Evolutionary conservation across 2,888 invertebrate species (phyloP), one percentile per base, ranked within the genome.

Genomic region (Pyrochroa serraticornis): DNA sequence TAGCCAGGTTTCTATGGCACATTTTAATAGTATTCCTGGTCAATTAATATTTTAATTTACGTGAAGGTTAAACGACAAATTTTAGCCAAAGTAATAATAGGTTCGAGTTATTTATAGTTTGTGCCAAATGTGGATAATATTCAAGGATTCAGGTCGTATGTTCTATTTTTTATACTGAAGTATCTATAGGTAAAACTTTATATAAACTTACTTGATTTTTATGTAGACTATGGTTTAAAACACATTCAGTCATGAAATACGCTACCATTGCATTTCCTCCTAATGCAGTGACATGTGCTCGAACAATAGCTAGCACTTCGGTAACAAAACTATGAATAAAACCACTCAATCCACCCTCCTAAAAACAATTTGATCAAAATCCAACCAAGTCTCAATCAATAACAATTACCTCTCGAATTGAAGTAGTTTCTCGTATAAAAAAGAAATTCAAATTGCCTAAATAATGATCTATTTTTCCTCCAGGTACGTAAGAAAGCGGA

Each of bases 261-360:
- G 95, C 92, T 0, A 96, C 92, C 83, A 98, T 89, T 0, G 96
- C 95, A 79, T 97, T 97, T 2, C 97, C 97, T 22, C 97, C 96
- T 32, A 97, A 80, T 0, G 96, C 93, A 0, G 91, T 88, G 30
- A 97, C 93, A 80, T 97, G 95, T 2, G 97, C 94, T 48, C 97
- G 85, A 1, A 93, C 93, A 63, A 97, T 94, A 0, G 95, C 95
- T 70, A 97, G 78, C 9, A 97, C 92, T 84, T 97, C 97, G 45
- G 92, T 91, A 6, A 97, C 87, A 77, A 97, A 96, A 53, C 92
- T 92, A 77, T 97, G 96, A 58, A 96, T 89, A 80, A 97, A 97
- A 1, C 95, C 95, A 78, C 93, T 93, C 43, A 95, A 85, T 1
- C 97, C 97, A 42, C 96, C 97, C 73, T 85, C 87, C 89, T 89